Evolutionary conservation across 53 echinoderm and acorn worm species (phyloP).

Genomic region (Hippasteria phrygiana): DNA sequence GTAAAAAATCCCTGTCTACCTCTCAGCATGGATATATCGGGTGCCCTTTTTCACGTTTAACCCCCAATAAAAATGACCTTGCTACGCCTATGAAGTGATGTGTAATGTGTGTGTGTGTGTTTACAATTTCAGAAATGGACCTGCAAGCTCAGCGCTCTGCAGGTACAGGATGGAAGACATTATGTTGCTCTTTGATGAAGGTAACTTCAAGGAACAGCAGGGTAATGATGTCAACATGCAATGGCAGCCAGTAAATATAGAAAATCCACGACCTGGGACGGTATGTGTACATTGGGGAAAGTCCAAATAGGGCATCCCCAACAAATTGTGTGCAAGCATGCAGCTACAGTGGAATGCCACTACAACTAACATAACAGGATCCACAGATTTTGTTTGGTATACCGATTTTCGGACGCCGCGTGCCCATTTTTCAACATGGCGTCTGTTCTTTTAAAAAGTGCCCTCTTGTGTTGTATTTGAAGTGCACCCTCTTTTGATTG

Average conservation of each 20-base stretch:
- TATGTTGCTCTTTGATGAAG: constrained; percentile 1
- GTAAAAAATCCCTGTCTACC: too few species aligned
- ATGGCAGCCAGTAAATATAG: not conserved
- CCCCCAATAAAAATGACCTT: not conserved
- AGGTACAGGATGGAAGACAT: constrained; percentile 10
- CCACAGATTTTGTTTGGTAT: too few species aligned
- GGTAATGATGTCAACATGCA: not conserved
- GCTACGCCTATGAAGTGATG: not conserved
- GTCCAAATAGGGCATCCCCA: not conserved
- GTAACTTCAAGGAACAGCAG: not conserved
- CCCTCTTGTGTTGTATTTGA: too few species aligned
- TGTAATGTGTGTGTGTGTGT: not conserved
- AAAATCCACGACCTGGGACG: not conserved
- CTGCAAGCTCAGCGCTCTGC: not conserved
- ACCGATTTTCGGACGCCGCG: too few species aligned
- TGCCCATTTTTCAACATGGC: too few species aligned
- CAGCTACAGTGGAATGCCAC: too few species aligned
- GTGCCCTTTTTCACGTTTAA: not conserved
- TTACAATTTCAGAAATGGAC: not conserved
- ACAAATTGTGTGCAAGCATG: not conserved
- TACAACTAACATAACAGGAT: too few species aligned
- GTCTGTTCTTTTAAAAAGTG: too few species aligned
- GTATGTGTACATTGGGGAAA: not conserved
- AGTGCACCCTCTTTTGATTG: too few species aligned
- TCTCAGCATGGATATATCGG: too few species aligned